Evolutionary conservation across 1,140 invertebrate genomes (phyloP).

Genomic region (Sesamia nonagrioides): DNA sequence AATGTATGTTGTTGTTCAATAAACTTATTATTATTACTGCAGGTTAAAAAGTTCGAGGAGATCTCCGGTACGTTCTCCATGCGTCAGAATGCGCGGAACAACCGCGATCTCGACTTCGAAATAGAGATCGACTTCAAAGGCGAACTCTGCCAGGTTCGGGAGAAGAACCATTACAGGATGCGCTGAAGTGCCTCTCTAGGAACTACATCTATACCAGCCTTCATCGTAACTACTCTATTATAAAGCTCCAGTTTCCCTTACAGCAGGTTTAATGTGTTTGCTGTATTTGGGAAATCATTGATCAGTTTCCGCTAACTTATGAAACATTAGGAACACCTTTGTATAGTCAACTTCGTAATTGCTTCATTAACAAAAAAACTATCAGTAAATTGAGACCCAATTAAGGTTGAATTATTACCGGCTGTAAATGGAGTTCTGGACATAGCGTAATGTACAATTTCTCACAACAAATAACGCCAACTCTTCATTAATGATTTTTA

Average conservation of each 20-base stretch:
- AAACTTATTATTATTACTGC: too few relatives aligned
- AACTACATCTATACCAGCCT: conserved; percentile 21
- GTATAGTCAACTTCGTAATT: too few relatives aligned
- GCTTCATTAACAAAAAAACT: too few relatives aligned
- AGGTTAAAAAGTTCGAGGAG: conserved; percentile 97
- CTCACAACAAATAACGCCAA: too few relatives aligned
- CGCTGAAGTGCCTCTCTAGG: conserved; percentile 89
- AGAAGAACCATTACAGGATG: conserved; percentile 98
- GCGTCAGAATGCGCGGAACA: conserved; percentile 98
- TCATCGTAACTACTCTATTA: neutral
- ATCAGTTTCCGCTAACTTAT: too few relatives aligned
- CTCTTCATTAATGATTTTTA: too few relatives aligned
- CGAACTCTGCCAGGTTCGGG: conserved; percentile 96
- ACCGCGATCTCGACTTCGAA: conserved; percentile 98
- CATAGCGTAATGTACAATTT: too few relatives aligned
- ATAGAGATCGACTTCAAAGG: conserved; percentile 98
- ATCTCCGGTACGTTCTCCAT: conserved; percentile 97
- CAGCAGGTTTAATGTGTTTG: neutral
- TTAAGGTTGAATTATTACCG: too few relatives aligned
- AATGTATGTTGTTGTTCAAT: too few relatives aligned
- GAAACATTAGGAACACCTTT: too few relatives aligned
- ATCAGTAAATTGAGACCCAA: too few relatives aligned
- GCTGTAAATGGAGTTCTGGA: too few relatives aligned
- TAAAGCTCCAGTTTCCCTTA: neutral
- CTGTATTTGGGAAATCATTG: neutral